phyloP scores from a whole-genome alignment of 2,113 vertebrate species.

The Herpailurus yagouaroundi region DNA sequence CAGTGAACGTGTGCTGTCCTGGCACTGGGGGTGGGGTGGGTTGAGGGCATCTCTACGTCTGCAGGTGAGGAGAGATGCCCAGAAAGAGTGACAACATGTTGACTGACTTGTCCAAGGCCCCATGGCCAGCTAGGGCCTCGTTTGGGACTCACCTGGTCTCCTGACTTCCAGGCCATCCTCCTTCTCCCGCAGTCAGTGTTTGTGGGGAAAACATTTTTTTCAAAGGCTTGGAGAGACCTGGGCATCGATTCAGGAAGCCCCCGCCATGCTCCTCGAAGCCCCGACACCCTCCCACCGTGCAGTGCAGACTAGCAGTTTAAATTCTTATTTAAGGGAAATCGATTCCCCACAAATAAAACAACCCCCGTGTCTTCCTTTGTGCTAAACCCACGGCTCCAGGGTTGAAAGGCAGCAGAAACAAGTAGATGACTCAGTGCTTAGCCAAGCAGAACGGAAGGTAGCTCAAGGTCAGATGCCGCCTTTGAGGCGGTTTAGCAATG shows the following conservation, averaged over 20 bases:
- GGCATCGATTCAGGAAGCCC: neutral
- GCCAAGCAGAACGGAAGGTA: slow-evolving; percentile 44
- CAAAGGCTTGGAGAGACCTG: neutral
- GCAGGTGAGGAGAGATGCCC: neutral
- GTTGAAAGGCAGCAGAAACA: slow-evolving; percentile 40
- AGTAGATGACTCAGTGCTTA: slow-evolving; percentile 5
- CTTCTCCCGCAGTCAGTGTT: neutral
- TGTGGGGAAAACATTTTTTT: neutral
- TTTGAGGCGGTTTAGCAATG: neutral
- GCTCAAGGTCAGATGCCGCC: slow-evolving; percentile 22
- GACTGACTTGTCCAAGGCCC: neutral
- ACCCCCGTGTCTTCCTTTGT: neutral
- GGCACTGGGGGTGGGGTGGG: neutral
- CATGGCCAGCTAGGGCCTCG: neutral
- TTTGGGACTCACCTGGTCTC: neutral
- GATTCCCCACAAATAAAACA: neutral
- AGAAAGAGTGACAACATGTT: neutral
- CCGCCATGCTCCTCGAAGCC: neutral
- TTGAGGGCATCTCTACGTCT: neutral
- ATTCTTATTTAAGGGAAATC: neutral
- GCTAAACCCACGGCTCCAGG: neutral
- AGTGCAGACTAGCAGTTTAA: neutral
- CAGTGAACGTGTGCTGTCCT: neutral
- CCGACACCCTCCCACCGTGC: neutral
- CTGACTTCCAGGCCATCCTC: neutral